phyloP scores from a whole-genome alignment of 2,888 invertebrate species.

The Invenusta paracnida region DNA sequence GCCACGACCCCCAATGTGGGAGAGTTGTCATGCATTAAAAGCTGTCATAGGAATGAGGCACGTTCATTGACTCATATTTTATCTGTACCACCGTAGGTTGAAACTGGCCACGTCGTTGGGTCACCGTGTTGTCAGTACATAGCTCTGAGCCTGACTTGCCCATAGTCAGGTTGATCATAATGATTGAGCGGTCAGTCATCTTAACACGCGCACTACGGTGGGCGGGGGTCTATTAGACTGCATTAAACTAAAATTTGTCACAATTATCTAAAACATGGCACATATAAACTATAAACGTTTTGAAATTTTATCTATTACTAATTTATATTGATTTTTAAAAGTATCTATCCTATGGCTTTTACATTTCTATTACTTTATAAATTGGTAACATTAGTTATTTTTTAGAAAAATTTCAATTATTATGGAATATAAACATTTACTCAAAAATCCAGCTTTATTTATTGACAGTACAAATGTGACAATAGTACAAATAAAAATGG shows the following conservation, averaged over 20 bases:
- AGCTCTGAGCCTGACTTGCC: too few relatives aligned
- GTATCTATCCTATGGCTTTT: slow-evolving; percentile 8
- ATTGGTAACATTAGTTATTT: slow-evolving; percentile 18
- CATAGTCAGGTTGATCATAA: too few relatives aligned
- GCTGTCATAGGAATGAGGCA: too few relatives aligned
- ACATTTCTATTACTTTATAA: slow-evolving; percentile 20
- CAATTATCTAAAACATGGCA: slow-evolving; percentile 3
- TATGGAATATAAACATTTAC: neutral
- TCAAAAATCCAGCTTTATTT: slow-evolving; percentile 4
- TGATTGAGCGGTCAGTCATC: too few relatives aligned
- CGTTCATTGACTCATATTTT: too few relatives aligned
- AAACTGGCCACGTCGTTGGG: too few relatives aligned
- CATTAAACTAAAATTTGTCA: neutral
- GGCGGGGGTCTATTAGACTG: neutral
- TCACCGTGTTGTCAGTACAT: too few relatives aligned
- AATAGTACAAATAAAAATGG: neutral
- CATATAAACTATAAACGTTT: neutral
- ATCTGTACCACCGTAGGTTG: too few relatives aligned
- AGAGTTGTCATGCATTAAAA: too few relatives aligned
- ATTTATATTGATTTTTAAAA: neutral
- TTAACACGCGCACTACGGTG: neutral
- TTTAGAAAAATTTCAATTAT: slow-evolving; percentile 8
- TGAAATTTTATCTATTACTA: neutral
- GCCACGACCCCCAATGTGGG: too few relatives aligned
- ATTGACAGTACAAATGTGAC: neutral